Evolutionary conservation across 1,140 invertebrate species (phyloP), one percentile per base, ranked within the genome.

Genomic region (Drosophila nigromelanica): DNA sequence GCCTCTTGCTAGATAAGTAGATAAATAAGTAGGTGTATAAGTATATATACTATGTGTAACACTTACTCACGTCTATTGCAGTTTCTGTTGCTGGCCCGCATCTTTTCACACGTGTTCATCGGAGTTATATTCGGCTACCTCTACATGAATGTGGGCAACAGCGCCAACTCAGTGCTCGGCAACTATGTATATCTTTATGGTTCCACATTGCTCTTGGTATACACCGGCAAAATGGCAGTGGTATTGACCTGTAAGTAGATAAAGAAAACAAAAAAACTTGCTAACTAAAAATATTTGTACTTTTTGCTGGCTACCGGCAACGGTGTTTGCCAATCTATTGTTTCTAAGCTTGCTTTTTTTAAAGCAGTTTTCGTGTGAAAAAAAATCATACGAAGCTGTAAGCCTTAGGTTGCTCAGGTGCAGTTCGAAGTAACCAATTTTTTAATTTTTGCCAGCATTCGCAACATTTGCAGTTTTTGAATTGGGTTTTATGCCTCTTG

Each of bases 221-320:
- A 98, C 86, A 98, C 97, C 8, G 97, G 97, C 52, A 96, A 98
- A 92, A 98, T 98, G 97, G 97, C 97, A 4, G 98, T 98, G n/a
- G 97, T 97, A 45, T 93, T 98, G 70, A 97, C 97, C 59, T 98
- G 97, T 98, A 94, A 97, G 96, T 96, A 90, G 48, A 24, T 0
- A 24, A 24, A 24, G n/a, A 24, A 24, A 24, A 24, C 21, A 24
- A 24, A 24, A 24, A 18, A 18, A 18, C 18, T 24, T 24, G 21
- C 21, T 24, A 24, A 24, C 21, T 24, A 2, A 24, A 24, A 24
- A 24, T 24, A 24, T 24, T 24, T 24, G 3, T 18, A 18, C 18
- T 1, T 18, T 18, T 18, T n/a, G n/a, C n/a, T 18, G 18, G 18
- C 18, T 18, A 18, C 1, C 18, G 18, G 18, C 18, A 18, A 18